Evolutionary conservation across 2,113 vertebrate genomes (phyloP).

Genomic region (Okapia johnstoni): DNA sequence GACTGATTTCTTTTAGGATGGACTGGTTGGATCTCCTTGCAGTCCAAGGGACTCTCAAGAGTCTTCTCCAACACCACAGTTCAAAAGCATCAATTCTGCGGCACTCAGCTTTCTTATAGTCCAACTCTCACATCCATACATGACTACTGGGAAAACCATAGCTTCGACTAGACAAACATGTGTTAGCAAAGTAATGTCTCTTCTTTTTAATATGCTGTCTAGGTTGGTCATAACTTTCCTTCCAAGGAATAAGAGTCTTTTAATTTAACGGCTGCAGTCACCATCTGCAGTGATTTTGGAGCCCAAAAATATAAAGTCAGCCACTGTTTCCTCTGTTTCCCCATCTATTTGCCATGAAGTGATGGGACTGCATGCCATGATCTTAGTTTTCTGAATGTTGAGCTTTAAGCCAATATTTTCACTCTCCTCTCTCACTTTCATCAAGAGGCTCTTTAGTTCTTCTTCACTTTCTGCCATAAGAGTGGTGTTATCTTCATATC

Average conservation of each 20-base stretch:
- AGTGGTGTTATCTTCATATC: not conserved
- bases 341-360: not conserved
- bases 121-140: not conserved
- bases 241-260: not conserved
- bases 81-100: not conserved
- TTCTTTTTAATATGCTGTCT: not conserved
- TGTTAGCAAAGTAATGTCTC: not conserved
- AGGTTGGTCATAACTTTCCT: not conserved
- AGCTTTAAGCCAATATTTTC: not conserved
- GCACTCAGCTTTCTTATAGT: not conserved
- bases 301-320: not conserved
- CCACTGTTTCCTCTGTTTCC: not conserved
- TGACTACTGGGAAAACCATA: not conserved
- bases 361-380: not conserved
- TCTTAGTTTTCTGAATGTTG: not conserved
- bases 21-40: not conserved
- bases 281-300: not conserved
- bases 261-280: not conserved
- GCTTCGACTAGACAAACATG: rapidly evolving
- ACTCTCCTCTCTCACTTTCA: not conserved
- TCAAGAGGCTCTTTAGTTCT: not conserved
- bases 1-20: not conserved
- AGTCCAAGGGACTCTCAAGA: not conserved
- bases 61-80: not conserved
- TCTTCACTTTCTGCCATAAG: not conserved